Evolutionary conservation across 1,140 invertebrate species (phyloP), one percentile per base, ranked within the genome.

Genomic region (Bombus ignitus): DNA sequence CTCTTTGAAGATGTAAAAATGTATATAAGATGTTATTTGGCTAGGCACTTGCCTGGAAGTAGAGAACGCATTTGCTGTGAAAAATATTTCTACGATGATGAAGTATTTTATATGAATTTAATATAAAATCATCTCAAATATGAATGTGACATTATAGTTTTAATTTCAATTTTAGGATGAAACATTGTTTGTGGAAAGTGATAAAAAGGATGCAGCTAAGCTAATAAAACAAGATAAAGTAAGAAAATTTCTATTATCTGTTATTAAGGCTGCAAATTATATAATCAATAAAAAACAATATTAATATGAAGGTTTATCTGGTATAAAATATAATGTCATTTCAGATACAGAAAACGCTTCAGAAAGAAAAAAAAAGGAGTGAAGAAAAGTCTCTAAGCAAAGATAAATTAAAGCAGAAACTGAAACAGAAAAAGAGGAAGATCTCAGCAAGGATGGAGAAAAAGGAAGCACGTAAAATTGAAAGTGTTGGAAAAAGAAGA

Each of bases 1-100:
- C 65, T 91, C 47, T 76, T 92, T 6, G 66, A 86, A 32, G 70
- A 90, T 76, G 62, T 74, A 13, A 91, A 87, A 65, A 53, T 87
- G 37, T 89, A 75, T 53, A 78, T 88, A 65, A 86, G 53, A n/a
- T 92, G 92, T 74, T 91, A 89, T 32, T 66, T 82, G 22, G 80
- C 81, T 39, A 90, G 90, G n/a, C 44, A 73, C 4, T n/a, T 87
- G 28, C 77, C 87, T 35, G 53, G 22, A 15, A 44, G 70, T 28
- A 87, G 32, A 35, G n/a, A 80, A 72, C 72, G 76, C 15, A 76
- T 87, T 74, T 92, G 88, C 32, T 93, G 91, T 66, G 47, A 66
- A 39, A 82, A 75, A 84, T 80, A 75, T 57, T 65, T 57, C 42
- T 2, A 71, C 4, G 68, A 70, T 22, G 68, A 72, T 13, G 59